Conservation (phyloP, 2,797 vertebrate genomes). For the Coilia nasus region DNA sequence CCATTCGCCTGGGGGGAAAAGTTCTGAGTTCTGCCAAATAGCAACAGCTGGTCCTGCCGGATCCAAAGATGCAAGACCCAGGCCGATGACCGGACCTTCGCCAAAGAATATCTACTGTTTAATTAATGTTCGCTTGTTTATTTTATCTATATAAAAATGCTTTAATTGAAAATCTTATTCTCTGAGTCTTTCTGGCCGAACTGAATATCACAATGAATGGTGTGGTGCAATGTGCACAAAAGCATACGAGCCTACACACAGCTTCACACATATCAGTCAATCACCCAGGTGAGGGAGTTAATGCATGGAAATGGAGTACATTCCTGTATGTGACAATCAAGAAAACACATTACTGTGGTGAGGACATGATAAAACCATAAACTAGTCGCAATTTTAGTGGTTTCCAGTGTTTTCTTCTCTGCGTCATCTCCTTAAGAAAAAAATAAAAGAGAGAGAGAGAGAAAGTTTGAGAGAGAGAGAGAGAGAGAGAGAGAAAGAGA, state of each 20-base stretch:
- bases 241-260: not conserved
- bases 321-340: conserved; percentile 38
- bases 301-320: conserved; percentile 37
- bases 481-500: conserved; percentile 39
- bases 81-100: too few species aligned
- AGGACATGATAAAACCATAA: conserved; percentile 46
- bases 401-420: conserved; percentile 31
- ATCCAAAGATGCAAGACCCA: too few species aligned
- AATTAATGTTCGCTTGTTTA: too few species aligned
- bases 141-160: too few species aligned
- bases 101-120: too few species aligned
- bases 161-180: too few species aligned
- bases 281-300: conserved; percentile 28
- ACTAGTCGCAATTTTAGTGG: not conserved
- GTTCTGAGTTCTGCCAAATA: too few species aligned
- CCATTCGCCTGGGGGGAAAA: too few species aligned
- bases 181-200: too few species aligned
- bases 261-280: not conserved
- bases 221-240: not conserved
- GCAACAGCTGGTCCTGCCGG: too few species aligned
- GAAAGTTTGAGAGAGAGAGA: conserved; percentile 37
- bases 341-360: conserved; percentile 43
- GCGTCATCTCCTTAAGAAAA: conserved; percentile 38
- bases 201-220: not conserved
- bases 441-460: not conserved